Conservation (phyloP, 2,797 vertebrate genomes). For the Hippoglossus hippoglossus region DNA sequence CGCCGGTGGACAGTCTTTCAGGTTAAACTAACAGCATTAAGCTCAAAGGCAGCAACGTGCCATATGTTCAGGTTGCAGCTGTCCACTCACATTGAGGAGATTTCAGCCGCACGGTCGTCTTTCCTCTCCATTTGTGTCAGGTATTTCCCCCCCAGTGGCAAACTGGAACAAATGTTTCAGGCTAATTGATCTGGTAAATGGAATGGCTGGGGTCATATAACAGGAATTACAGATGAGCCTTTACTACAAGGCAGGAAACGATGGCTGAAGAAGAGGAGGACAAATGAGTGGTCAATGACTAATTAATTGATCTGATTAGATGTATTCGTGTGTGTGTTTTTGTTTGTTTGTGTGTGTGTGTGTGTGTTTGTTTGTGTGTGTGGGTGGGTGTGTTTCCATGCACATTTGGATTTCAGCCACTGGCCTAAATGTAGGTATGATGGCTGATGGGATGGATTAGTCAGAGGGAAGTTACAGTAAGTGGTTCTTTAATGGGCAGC, state of each 20-base stretch:
- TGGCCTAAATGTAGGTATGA: slow-evolving; percentile 44
- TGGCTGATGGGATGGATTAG: slow-evolving; percentile 63
- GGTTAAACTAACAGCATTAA: slow-evolving; percentile 65
- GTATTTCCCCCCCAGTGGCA: slow-evolving; percentile 32
- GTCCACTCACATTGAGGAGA: slow-evolving; percentile 59
- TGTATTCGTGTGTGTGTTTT: slow-evolving; percentile 29
- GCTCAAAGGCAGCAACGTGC: slow-evolving; percentile 52
- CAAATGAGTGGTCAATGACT: slow-evolving; percentile 62
- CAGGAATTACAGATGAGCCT: slow-evolving; percentile 41
- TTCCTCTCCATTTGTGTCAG: slow-evolving; percentile 54
- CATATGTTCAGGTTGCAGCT: slow-evolving; percentile 66
- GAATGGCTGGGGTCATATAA: slow-evolving; percentile 47
- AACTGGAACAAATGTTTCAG: slow-evolving; percentile 64
- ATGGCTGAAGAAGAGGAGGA: slow-evolving; percentile 44
- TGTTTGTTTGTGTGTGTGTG: not conserved
- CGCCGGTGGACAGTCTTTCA: slow-evolving; percentile 49
- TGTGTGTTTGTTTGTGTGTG: not conserved
- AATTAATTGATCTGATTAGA: slow-evolving; percentile 59
- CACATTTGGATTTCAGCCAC: slow-evolving; percentile 44
- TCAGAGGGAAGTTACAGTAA: slow-evolving; percentile 66
- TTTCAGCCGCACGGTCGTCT: slow-evolving; percentile 33
- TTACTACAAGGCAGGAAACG: slow-evolving; percentile 39
- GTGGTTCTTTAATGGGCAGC: slow-evolving; percentile 73
- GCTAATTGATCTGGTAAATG: slow-evolving; percentile 68
- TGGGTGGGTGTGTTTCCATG: slow-evolving; percentile 11